Evolutionary conservation across 1,140 invertebrate genomes (phyloP).

Genomic region (Brachionus koreanus): DNA sequence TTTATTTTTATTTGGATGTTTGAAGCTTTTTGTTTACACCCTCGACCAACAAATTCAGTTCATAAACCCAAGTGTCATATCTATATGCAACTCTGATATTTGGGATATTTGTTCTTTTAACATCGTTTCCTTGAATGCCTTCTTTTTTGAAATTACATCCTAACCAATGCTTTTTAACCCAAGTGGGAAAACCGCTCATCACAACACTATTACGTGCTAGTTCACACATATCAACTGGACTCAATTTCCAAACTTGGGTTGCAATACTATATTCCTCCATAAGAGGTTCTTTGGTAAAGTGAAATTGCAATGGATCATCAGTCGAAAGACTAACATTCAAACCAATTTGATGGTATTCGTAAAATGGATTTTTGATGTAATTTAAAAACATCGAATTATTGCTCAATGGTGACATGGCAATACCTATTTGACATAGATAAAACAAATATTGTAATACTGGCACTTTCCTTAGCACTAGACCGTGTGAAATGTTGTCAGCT

Average conservation of each 20-base stretch:
- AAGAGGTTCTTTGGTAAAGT: constrained; percentile 97
- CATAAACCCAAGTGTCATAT: constrained; percentile 74
- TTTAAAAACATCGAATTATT: constrained; percentile 98
- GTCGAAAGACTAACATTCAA: constrained; percentile 89
- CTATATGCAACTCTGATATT: constrained; percentile 91
- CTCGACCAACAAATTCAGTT: constrained; percentile 62
- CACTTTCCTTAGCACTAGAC: constrained; percentile 87
- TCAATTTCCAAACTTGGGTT: constrained; percentile 96
- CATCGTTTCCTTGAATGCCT: constrained; percentile 93
- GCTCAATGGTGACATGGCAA: constrained; percentile 96
- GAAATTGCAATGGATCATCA: constrained; percentile 97
- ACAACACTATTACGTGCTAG: constrained; percentile 90
- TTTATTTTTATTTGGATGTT: background rate
- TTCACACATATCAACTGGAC: constrained; percentile 98
- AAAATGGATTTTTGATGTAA: constrained; percentile 95
- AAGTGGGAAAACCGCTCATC: constrained; percentile 93
- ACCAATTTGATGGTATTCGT: constrained; percentile 90
- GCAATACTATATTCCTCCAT: constrained; percentile 99
- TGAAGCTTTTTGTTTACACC: constrained; percentile 34
- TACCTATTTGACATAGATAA: constrained; percentile 93
- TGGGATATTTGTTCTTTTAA: constrained; percentile 94
- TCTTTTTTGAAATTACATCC: constrained; percentile 91
- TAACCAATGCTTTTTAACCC: constrained; percentile 97
- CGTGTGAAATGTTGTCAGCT: constrained; percentile 98
- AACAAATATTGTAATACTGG: constrained; percentile 97